These are phyloP conservation scores for Myotis daubentonii DNA, from an alignment of 2,797 vertebrate genomes.

Conservation along the genomic window DNA sequence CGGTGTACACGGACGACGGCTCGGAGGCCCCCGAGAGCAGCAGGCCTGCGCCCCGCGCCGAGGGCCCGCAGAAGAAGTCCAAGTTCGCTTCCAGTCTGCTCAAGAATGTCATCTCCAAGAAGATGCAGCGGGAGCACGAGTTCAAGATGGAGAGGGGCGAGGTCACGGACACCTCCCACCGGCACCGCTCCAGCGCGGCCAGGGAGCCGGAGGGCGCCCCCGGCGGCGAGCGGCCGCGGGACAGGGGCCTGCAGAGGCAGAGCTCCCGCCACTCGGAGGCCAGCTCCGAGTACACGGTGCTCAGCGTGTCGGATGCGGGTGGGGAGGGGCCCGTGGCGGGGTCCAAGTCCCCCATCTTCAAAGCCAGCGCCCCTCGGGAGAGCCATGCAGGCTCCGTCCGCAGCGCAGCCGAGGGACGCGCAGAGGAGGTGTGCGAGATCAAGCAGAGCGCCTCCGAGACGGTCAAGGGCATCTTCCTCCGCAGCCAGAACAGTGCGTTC, in stretches of 20 bases:
- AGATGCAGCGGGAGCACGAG: constrained; percentile 97
- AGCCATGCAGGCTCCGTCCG: constrained; percentile 64
- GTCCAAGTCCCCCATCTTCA: constrained; percentile 85
- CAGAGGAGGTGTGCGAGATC: constrained; percentile 83
- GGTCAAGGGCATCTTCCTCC: constrained; percentile 86
- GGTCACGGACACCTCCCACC: constrained; percentile 85
- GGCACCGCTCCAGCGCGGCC: constrained; percentile 75
- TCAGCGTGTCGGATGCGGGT: constrained; percentile 87
- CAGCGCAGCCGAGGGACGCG: constrained; percentile 69
- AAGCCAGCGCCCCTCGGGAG: constrained; percentile 85
- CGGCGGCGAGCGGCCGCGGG: constrained; percentile 75
- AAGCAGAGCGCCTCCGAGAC: constrained; percentile 91
- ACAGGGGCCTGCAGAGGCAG: constrained; percentile 86
- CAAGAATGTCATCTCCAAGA: constrained; percentile 98
- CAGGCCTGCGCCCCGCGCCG: constrained; percentile 62
- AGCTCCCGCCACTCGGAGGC: constrained; percentile 91
- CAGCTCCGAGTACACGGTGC: constrained; percentile 86
- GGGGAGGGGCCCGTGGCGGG: constrained; percentile 78
- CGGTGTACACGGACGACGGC: constrained; percentile 85
- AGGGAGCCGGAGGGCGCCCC: constrained; percentile 48
- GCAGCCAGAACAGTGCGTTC: constrained; percentile 91
- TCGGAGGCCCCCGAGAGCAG: constrained; percentile 82
- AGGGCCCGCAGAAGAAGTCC: constrained; percentile 90
- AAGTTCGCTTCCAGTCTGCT: constrained; percentile 95
- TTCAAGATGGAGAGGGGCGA: constrained; percentile 95